phyloP scores from a whole-genome alignment of 2,888 invertebrate species.

The Dilophus febrilis region DNA sequence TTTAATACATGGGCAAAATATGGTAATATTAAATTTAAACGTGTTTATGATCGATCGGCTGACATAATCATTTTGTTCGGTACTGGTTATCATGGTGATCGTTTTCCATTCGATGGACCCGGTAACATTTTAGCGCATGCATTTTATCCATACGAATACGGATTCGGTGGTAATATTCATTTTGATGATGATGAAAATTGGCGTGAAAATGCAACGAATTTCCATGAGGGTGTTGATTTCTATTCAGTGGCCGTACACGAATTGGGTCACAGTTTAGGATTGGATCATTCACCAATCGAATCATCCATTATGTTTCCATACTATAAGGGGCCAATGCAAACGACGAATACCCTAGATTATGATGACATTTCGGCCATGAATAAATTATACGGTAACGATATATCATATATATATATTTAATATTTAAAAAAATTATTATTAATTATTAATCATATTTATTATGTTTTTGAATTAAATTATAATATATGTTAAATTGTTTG shows the following conservation, averaged over 20 bases:
- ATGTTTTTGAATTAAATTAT: not conserved
- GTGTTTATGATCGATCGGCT: conserved; percentile 35
- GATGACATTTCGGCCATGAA: conserved; percentile 62
- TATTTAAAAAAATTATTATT: conserved; percentile 5
- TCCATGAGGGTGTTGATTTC: conserved; percentile 38
- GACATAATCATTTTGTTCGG: conserved; percentile 63
- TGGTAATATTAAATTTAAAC: conserved; percentile 39
- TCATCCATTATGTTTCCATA: conserved; percentile 64
- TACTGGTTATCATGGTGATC: conserved; percentile 49
- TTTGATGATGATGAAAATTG: conserved; percentile 66
- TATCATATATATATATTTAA: conserved; percentile 29
- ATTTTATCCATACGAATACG: conserved; percentile 48
- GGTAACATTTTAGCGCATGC: conserved; percentile 61
- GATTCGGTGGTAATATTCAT: conserved; percentile 50
- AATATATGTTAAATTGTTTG: conserved; percentile 5
- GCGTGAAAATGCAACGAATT: conserved; percentile 34
- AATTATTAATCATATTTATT: conserved; percentile 3
- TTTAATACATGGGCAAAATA: conserved; percentile 53
- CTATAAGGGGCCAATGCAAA: conserved; percentile 40
- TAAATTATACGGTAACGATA: conserved; percentile 56
- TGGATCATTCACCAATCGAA: conserved; percentile 48
- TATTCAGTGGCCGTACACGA: conserved; percentile 60
- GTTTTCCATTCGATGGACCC: conserved; percentile 60
- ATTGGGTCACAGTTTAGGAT: conserved; percentile 58
- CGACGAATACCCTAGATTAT: conserved; percentile 35